phyloP scores from a whole-genome alignment of 2,797 vertebrate genomes.

The Girardinus metallicus region DNA sequence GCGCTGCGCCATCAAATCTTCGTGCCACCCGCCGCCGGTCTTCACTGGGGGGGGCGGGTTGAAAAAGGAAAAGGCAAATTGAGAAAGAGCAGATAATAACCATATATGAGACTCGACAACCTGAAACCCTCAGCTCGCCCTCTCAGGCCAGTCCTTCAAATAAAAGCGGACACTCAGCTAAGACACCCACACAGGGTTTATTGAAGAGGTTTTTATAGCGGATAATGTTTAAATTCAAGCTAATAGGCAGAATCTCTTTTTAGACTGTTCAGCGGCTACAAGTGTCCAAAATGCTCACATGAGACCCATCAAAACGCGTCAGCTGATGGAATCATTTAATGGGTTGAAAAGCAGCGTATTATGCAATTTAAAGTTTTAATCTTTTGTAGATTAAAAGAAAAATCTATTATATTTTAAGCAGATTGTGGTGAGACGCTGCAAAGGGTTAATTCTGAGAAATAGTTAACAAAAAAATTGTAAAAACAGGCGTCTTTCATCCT shows the following conservation, averaged over 20 bases:
- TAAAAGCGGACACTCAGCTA: not conserved
- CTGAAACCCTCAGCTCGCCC: constrained; percentile 9
- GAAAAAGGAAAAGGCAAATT: constrained; percentile 13
- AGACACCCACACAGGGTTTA: not conserved
- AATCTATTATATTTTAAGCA: not conserved
- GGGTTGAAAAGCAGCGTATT: not conserved
- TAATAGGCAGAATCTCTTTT: not conserved
- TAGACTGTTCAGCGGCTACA: not conserved
- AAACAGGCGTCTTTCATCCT: not conserved
- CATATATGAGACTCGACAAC: constrained; percentile 10
- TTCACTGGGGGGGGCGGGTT: constrained; percentile 9
- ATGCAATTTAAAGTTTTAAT: not conserved
- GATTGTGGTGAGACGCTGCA: not conserved
- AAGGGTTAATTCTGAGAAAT: not conserved
- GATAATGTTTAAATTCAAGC: not conserved
- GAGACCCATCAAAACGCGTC: not conserved
- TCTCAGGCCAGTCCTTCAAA: constrained; percentile 35
- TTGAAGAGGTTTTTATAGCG: not conserved
- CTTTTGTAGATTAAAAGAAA: not conserved
- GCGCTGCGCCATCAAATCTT: constrained; percentile 54
- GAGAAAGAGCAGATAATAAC: constrained; percentile 38
- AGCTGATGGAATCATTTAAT: not conserved
- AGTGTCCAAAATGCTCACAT: not conserved
- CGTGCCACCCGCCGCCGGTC: constrained; percentile 67
- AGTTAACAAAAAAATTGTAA: not conserved